phyloP scores from a whole-genome alignment of 2,113 vertebrate genomes.

The Dinomys branickii region DNA sequence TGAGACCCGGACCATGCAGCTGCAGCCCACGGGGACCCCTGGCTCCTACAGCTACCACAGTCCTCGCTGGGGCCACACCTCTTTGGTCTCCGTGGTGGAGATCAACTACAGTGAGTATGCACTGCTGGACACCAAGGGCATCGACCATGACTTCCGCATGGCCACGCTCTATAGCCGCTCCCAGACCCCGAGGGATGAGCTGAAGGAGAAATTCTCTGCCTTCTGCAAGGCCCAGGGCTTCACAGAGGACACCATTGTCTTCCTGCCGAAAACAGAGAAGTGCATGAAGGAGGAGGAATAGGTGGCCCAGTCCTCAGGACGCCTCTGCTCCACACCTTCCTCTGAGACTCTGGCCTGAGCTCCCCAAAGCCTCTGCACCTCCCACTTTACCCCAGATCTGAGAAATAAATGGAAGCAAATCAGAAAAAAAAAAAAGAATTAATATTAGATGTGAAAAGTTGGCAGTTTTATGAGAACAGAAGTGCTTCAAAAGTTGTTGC shows the following conservation, averaged over 20 bases:
- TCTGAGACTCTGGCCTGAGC: background rate
- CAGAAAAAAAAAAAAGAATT: too few species aligned
- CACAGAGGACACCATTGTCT: conserved; percentile 82
- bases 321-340: background rate
- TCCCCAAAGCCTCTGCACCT: background rate
- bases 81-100: conserved; percentile 85
- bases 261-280: conserved; percentile 80
- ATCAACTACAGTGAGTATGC: conserved; percentile 83
- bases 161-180: conserved; percentile 86
- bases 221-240: conserved; percentile 83
- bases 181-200: conserved; percentile 20
- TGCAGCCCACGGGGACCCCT: accelerated
- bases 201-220: conserved; percentile 84
- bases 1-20: conserved; percentile 42
- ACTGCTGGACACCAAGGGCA: conserved; percentile 83
- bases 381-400: background rate
- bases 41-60: conserved; percentile 68
- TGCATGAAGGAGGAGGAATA: conserved; percentile 8
- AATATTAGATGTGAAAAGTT: too few species aligned
- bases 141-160: conserved; percentile 74
- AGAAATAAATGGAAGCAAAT: conserved; percentile 69
- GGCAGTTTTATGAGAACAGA: too few species aligned
- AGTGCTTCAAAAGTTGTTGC: too few species aligned
- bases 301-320: background rate
- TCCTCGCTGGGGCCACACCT: conserved; percentile 82